These are phyloP conservation scores for Cepaea hortensis DNA, from an alignment of 2,888 invertebrate species.

Conservation along the genomic window DNA sequence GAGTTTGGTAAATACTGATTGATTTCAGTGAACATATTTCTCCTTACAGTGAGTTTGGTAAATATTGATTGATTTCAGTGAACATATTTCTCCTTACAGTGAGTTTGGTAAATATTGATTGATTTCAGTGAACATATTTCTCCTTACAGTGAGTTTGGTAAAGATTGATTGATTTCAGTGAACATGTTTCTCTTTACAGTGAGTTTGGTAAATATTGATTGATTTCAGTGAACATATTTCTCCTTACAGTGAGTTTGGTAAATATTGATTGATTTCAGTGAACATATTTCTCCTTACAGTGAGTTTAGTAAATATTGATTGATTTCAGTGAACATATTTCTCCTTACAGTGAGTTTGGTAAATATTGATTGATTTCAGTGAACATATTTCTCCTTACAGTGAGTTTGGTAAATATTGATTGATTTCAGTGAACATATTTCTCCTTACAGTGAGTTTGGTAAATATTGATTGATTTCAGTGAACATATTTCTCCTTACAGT, in stretches of 20 bases:
- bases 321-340: no score
- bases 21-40: conserved; percentile 79
- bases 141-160: conserved; percentile 86
- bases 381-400: no score
- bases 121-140: conserved; percentile 79
- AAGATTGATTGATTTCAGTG: conserved; percentile 86
- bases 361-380: no score
- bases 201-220: conserved; percentile 91
- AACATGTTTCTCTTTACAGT: conserved; percentile 76
- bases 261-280: conserved; percentile 86
- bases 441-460: no score
- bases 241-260: conserved; percentile 86
- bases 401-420: no score
- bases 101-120: conserved; percentile 91
- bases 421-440: no score
- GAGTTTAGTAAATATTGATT: no score
- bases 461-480: no score
- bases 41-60: conserved; percentile 86
- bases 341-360: no score
- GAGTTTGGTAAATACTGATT: conserved; percentile 91
- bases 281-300: no score
- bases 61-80: conserved; percentile 86
- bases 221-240: conserved; percentile 79
- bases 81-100: conserved; percentile 76
- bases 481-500: no score